phyloP scores from a whole-genome alignment of 1,140 invertebrate species.

The Heliconius melpomene region DNA sequence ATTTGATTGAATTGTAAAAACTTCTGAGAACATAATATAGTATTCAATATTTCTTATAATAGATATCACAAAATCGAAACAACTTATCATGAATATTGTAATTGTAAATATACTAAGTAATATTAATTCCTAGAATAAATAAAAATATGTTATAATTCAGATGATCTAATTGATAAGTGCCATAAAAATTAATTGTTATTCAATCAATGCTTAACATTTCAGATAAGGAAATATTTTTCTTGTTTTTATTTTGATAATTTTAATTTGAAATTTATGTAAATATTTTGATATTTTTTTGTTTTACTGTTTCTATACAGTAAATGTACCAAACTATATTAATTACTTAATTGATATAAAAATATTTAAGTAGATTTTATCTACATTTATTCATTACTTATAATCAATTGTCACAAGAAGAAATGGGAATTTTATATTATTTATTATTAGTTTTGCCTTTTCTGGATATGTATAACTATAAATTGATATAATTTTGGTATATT shows the following conservation, averaged over 20 bases:
- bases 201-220: not conserved
- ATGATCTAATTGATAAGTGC: not conserved
- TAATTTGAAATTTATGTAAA: not conserved
- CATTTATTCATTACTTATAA: no score
- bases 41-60: not conserved
- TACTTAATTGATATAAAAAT: no score
- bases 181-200: not conserved
- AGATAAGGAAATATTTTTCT: not conserved
- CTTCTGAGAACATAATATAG: not conserved
- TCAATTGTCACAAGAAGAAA: no score
- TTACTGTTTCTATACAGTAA: not conserved
- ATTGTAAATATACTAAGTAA: not conserved
- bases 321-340: not conserved
- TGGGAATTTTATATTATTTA: no score
- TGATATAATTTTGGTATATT: no score
- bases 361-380: no score
- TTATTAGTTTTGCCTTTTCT: no score
- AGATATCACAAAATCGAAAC: not conserved
- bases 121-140: not conserved
- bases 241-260: conserved; percentile 5
- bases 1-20: conserved; percentile 18
- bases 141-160: not conserved
- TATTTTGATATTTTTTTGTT: not conserved
- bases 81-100: not conserved
- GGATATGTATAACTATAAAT: no score